phyloP scores from a whole-genome alignment of 2,888 invertebrate genomes.

The Synanthedon andrenaeformis region DNA sequence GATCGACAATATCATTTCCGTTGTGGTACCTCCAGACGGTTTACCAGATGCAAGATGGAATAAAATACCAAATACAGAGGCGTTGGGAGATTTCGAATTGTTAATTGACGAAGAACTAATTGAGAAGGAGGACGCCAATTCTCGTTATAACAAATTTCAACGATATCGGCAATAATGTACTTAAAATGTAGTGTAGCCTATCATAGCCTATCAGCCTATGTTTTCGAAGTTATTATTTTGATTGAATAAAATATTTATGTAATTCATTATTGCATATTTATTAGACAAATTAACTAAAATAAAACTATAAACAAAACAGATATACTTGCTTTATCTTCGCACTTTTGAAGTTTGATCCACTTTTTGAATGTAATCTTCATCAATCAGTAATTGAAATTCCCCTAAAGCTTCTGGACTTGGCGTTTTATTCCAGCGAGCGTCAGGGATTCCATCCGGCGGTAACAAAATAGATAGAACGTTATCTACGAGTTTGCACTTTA shows the following conservation, averaged over 20 bases:
- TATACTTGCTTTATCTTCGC: neutral
- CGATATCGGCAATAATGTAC: constrained; percentile 16
- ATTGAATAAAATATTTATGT: neutral
- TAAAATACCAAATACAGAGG: constrained; percentile 80
- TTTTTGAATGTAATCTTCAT: constrained; percentile 79
- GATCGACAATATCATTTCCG: constrained; percentile 92
- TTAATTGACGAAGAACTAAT: constrained; percentile 87
- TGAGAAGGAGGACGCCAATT: constrained; percentile 71
- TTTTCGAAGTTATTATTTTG: neutral
- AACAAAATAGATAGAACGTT: constrained; percentile 90
- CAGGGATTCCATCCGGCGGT: constrained; percentile 87
- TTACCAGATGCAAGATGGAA: constrained; percentile 92
- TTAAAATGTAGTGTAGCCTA: constrained; percentile 1
- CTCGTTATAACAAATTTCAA: constrained; percentile 29
- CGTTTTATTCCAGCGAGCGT: constrained; percentile 86
- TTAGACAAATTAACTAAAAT: too few relatives aligned
- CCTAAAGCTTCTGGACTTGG: constrained; percentile 78
- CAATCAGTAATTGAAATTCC: constrained; percentile 83
- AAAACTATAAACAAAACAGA: too few relatives aligned
- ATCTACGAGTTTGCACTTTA: constrained; percentile 92
- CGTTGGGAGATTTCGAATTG: constrained; percentile 86
- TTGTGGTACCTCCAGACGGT: constrained; percentile 90
- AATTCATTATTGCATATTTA: neutral
- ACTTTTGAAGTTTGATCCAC: constrained; percentile 37
- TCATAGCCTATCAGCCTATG: neutral